These are phyloP conservation scores for Paracentrotus lividus DNA, from an alignment of 53 echinoderm and acorn worm genomes.

Conservation along the genomic window DNA sequence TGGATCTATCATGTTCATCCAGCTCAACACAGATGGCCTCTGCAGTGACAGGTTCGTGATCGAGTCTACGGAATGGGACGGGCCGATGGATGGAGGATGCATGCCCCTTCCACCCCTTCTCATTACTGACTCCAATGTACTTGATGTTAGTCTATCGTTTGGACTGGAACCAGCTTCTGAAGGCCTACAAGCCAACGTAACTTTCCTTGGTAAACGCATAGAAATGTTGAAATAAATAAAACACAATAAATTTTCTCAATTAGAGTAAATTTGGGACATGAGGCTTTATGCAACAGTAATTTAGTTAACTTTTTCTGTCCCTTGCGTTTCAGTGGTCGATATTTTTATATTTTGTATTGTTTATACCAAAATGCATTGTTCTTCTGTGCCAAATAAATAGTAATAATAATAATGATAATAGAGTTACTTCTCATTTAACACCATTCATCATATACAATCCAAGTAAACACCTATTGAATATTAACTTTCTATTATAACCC, in stretches of 20 bases:
- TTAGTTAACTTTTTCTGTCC: not conserved
- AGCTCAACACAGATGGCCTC: not conserved
- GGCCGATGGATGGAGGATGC: not conserved
- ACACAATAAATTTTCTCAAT: too few species aligned
- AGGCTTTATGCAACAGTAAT: not conserved
- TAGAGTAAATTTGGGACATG: too few species aligned
- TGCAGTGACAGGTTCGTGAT: not conserved
- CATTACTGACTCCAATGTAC: not conserved
- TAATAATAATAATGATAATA: too few species aligned
- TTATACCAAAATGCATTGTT: too few species aligned
- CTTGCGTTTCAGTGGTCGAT: not conserved
- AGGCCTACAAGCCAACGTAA: slow-evolving; percentile 35
- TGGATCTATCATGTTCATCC: too few species aligned
- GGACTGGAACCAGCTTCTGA: not conserved
- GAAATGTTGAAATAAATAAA: too few species aligned
- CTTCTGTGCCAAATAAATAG: too few species aligned
- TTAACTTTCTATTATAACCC: not conserved
- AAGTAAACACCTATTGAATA: too few species aligned
- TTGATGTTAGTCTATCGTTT: not conserved
- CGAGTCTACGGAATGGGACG: not conserved
- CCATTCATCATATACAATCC: not conserved
- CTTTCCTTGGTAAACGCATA: slow-evolving; percentile 19
- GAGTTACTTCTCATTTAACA: not conserved
- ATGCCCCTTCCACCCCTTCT: not conserved
- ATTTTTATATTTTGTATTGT: too few species aligned